These are phyloP conservation scores for Rousettus madagascariensis DNA, from an alignment of 2,797 vertebrate species.

Conservation along the genomic window DNA sequence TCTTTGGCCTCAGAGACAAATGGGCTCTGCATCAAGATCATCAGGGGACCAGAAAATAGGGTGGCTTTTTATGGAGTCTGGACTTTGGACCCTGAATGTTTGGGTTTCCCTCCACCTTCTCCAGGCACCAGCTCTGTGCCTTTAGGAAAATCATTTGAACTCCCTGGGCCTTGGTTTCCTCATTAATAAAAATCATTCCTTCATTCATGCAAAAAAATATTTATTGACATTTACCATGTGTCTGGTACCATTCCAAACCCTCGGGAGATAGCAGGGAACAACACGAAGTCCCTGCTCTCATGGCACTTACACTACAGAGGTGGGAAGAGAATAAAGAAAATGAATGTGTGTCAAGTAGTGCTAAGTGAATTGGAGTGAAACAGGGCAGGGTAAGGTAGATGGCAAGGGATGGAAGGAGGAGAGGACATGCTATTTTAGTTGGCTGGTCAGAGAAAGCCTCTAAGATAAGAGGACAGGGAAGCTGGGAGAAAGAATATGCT, in stretches of 20 bases:
- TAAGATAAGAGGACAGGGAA: not conserved
- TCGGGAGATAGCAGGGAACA: not conserved
- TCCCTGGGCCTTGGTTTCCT: not conserved
- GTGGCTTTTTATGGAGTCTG: not conserved
- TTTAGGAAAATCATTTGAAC: not conserved
- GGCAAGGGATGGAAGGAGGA: no score
- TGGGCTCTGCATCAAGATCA: not conserved
- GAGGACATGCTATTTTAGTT: not conserved
- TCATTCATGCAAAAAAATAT: not conserved
- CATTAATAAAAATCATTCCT: not conserved
- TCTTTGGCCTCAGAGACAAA: not conserved
- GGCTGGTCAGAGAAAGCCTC: not conserved
- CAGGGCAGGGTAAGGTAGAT: no score
- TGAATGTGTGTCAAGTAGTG: not conserved
- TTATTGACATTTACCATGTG: not conserved
- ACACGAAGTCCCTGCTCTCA: not conserved
- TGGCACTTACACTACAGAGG: not conserved
- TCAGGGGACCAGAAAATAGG: rapidly evolving
- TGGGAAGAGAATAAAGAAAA: not conserved
- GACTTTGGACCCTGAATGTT: not conserved
- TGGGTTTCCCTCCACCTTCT: not conserved
- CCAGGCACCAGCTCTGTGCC: not conserved
- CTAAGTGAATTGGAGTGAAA: not conserved
- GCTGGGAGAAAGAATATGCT: not conserved
- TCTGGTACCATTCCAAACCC: not conserved